Percentiles rank a stretch among this genome's conserved stretches.
These are phyloP conservation scores for Nothoprocta pentlandii DNA, from an alignment of 2,113 vertebrate genomes.

Conservation along the genomic window DNA sequence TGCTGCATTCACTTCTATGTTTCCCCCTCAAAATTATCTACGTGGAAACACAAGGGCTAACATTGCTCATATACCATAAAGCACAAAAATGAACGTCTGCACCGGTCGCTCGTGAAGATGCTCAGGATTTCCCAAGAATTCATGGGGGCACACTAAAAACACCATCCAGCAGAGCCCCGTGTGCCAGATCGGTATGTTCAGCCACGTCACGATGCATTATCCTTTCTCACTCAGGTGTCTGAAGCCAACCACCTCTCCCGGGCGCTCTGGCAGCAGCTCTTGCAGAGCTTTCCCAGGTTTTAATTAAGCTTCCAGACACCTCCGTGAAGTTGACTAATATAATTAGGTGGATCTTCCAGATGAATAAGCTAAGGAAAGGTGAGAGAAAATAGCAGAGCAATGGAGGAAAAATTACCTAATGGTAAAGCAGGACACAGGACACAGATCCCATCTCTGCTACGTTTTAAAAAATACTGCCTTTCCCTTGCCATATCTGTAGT, in stretches of 20 bases:
- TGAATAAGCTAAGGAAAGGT: slow-evolving; percentile 29
- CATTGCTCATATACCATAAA: fast-evolving
- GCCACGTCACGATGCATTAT: fast-evolving
- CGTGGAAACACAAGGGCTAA: not conserved
- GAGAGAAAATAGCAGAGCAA: slow-evolving; percentile 13
- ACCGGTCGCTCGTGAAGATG: fast-evolving
- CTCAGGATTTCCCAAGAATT: not conserved
- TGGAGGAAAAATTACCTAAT: not conserved
- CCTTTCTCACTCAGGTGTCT: not conserved
- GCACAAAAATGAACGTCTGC: not conserved
- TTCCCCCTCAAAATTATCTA: not conserved
- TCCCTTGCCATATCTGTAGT: not conserved
- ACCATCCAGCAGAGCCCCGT: fast-evolving
- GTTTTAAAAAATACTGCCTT: not conserved
- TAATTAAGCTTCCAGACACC: slow-evolving; percentile 60
- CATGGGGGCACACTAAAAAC: fast-evolving
- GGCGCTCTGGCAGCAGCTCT: not conserved
- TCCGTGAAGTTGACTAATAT: slow-evolving; percentile 52
- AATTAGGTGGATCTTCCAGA: slow-evolving; percentile 50
- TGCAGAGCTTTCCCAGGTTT: slow-evolving; percentile 11
- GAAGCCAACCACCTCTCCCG: not conserved
- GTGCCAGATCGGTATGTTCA: not conserved
- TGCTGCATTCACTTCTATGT: fast-evolving
- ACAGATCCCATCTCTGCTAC: not conserved
- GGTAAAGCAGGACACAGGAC: not conserved